Conservation (phyloP, 2,797 vertebrate genomes). For the Tenualosa ilisha region DNA sequence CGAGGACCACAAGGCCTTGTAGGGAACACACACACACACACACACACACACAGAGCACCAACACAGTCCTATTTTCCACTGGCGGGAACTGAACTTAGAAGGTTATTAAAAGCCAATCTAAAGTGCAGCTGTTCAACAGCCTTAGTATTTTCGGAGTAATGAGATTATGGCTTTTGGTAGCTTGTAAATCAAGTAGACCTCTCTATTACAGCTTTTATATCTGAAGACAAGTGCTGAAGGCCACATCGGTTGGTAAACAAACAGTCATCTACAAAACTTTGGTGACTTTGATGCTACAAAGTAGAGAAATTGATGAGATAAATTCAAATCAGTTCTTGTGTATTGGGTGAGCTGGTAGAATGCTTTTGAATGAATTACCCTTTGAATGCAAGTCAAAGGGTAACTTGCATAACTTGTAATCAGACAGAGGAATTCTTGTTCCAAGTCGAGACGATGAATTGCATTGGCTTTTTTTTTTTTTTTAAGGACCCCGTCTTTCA, state of each 20-base stretch:
- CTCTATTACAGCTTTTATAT: background rate
- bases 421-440: conserved; percentile 12
- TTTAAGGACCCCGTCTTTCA: background rate
- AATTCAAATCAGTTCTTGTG: background rate
- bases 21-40: background rate
- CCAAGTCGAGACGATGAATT: conserved; percentile 25
- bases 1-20: conserved; percentile 9
- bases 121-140: conserved; percentile 10
- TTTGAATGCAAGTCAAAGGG: background rate
- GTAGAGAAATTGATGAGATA: background rate
- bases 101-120: conserved; percentile 24
- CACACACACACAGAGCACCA: background rate
- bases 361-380: background rate
- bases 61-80: conserved; percentile 18
- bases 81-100: conserved; percentile 1
- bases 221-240: conserved; percentile 7
- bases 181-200: conserved; percentile 7
- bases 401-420: conserved; percentile 9
- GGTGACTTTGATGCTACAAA: background rate
- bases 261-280: background rate
- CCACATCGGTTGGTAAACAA: background rate
- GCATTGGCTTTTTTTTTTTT: background rate
- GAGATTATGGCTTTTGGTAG: conserved; percentile 10
- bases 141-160: conserved; percentile 21
- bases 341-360: background rate